These are phyloP conservation scores for Leptopilina clavipes DNA, from an alignment of 1,140 invertebrate species.

Conservation along the genomic window DNA sequence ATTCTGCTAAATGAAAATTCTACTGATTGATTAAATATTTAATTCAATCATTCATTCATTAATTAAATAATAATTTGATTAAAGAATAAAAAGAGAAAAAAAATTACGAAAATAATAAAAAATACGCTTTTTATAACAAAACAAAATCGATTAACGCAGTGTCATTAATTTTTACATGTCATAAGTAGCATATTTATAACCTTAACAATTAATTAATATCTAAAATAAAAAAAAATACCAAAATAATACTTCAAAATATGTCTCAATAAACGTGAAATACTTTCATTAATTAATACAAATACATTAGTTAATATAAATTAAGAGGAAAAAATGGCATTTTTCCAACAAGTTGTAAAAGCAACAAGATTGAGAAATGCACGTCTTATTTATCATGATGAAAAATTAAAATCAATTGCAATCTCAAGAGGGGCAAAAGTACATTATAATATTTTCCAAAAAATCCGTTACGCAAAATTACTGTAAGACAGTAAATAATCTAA, in stretches of 20 bases:
- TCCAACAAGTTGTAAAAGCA: conserved; percentile 72
- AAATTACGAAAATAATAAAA: too few species aligned
- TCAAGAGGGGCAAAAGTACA: conserved; percentile 64
- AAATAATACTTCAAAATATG: background rate
- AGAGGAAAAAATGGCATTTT: conserved; percentile 63
- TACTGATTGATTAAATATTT: too few species aligned
- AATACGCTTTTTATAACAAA: too few species aligned
- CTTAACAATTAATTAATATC: background rate
- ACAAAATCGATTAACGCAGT: too few species aligned
- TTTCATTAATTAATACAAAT: background rate
- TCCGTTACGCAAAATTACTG: conserved; percentile 66
- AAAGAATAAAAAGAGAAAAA: too few species aligned
- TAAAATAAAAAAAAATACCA: background rate
- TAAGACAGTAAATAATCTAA: conserved; percentile 39
- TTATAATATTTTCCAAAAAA: conserved; percentile 70
- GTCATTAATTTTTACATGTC: too few species aligned
- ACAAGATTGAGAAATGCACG: conserved; percentile 69
- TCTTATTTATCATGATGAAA: conserved; percentile 73
- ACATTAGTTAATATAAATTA: background rate
- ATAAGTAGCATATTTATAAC: background rate
- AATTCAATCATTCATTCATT: too few species aligned
- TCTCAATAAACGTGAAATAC: background rate
- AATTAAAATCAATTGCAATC: conserved; percentile 73
- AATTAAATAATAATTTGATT: too few species aligned
- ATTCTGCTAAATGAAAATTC: too few species aligned